These are phyloP conservation scores for Aspidiotus destructor DNA, from an alignment of 2,888 invertebrate species.

Conservation along the genomic window DNA sequence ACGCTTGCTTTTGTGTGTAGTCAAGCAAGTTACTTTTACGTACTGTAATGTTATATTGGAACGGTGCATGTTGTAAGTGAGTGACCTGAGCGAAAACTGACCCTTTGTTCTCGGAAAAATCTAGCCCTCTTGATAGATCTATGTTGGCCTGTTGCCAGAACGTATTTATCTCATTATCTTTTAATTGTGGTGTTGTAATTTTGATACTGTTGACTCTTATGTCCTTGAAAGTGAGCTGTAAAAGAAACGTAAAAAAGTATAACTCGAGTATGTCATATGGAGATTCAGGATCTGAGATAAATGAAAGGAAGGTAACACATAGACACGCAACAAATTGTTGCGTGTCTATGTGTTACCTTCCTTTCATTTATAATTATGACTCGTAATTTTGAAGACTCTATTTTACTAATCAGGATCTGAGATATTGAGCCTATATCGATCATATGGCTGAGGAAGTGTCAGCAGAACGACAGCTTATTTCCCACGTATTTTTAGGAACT, in stretches of 20 bases:
- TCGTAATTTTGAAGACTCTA: too few species aligned
- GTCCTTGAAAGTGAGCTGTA: slow-evolving; percentile 54
- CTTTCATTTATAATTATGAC: too few species aligned
- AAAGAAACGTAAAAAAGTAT: slow-evolving; percentile 29
- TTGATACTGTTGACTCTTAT: slow-evolving; percentile 52
- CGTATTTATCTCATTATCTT: slow-evolving; percentile 52
- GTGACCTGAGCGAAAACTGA: slow-evolving; percentile 62
- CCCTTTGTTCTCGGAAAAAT: slow-evolving; percentile 62
- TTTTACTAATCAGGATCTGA: too few species aligned
- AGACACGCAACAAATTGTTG: too few species aligned
- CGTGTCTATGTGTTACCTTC: too few species aligned
- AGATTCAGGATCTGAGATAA: too few species aligned
- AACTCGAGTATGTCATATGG: background rate
- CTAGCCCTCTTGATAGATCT: slow-evolving; percentile 68
- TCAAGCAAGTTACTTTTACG: background rate
- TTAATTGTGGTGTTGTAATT: slow-evolving; percentile 47
- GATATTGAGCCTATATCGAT: background rate
- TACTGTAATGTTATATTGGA: slow-evolving; percentile 50
- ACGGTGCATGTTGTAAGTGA: slow-evolving; percentile 66
- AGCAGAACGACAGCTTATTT: background rate
- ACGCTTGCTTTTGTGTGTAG: too few species aligned
- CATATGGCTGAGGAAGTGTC: background rate
- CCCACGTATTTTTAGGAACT: background rate
- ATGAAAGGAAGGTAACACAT: too few species aligned
- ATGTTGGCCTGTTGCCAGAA: slow-evolving; percentile 73